Evolutionary conservation across 64 coral and sea anemone species (phyloP), one percentile per base, ranked within the genome.

Genomic region (Montipora capricornis): DNA sequence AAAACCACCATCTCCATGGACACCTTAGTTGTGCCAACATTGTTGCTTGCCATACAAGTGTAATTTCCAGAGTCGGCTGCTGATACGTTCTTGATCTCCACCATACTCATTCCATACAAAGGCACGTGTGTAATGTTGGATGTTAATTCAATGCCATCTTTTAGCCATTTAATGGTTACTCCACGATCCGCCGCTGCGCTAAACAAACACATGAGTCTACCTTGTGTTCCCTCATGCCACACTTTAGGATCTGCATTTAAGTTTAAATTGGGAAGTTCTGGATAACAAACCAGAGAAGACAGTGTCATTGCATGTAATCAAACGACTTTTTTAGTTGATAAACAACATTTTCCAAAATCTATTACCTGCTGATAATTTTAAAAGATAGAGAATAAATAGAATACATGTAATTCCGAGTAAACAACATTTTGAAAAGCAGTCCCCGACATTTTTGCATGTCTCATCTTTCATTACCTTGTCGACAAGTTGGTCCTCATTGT

Each of bases 11-110:
- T 76, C 1, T 89, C 69, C 16, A 62, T 64, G 12, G 93, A 88
- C 64, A 79, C 55, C 3, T 74, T 87, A 47, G 87, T 74, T 17
- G 82, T 75, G 44, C 96, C 96, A 44, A 84, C 96, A 3, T 69
- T 77, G 51, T 98, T 98, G 49, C 87, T 92, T 15, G 91, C 96
- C 66, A 92, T 70, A 69, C 96, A 98, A 4, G 89, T 92, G 73
- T 98, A 98, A 20, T 29, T 89, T 59, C 96, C 96, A 77, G 89
- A 70, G 81, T 93, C 83, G 5, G 37, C 49, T 20, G 76, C 75
- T 4, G 82, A 5, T 7, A 86, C 44, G 17, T 16, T 19, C n/a
- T 46, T 4, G 12, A 93, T 11, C 6, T 46, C 0, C 51, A 73
- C 14, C 15, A 93, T 58, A 84, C 74, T 93, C 26, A 93, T 82